Conservation (phyloP, 1,140 invertebrate species). For the Pectinophora gossypiella region DNA sequence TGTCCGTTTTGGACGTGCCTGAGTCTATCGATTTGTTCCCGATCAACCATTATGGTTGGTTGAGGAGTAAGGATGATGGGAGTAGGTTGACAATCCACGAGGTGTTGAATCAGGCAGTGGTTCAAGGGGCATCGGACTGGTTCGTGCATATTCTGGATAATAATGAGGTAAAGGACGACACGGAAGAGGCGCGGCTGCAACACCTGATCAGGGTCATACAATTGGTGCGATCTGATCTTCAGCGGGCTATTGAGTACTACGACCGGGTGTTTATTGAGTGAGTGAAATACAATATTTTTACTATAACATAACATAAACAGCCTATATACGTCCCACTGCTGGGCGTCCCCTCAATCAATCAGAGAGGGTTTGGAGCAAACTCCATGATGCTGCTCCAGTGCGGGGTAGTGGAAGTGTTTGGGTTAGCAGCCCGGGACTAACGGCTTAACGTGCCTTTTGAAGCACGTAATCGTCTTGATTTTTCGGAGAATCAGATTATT, state of each 20-base stretch:
- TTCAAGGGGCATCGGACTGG: slow-evolving; percentile 85
- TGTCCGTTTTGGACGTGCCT: slow-evolving; percentile 77
- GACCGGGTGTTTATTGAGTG: slow-evolving; percentile 89
- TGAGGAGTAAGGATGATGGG: slow-evolving; percentile 65
- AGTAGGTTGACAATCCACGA: slow-evolving; percentile 76
- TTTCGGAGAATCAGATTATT: too few species aligned
- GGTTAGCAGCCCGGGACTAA: too few species aligned
- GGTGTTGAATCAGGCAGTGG: slow-evolving; percentile 80
- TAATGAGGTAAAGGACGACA: slow-evolving; percentile 77
- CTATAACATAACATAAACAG: too few species aligned
- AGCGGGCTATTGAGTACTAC: slow-evolving; percentile 86
- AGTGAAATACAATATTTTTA: too few species aligned
- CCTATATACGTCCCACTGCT: too few species aligned
- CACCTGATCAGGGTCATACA: slow-evolving; percentile 90
- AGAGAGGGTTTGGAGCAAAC: too few species aligned
- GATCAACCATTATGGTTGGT: slow-evolving; percentile 80
- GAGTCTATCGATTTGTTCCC: slow-evolving; percentile 82
- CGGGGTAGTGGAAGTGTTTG: too few species aligned
- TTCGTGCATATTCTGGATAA: slow-evolving; percentile 83
- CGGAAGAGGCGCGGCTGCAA: slow-evolving; percentile 80
- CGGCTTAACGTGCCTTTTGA: too few species aligned
- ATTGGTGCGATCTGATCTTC: slow-evolving; percentile 86
- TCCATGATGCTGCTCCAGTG: too few species aligned
- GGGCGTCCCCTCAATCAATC: too few species aligned
- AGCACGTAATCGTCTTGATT: too few species aligned